A percentile compares a stretch with the other conserved stretches of the same genome.
Conservation (phyloP, 2,113 vertebrate genomes). For the Pelodiscus sinensis region DNA sequence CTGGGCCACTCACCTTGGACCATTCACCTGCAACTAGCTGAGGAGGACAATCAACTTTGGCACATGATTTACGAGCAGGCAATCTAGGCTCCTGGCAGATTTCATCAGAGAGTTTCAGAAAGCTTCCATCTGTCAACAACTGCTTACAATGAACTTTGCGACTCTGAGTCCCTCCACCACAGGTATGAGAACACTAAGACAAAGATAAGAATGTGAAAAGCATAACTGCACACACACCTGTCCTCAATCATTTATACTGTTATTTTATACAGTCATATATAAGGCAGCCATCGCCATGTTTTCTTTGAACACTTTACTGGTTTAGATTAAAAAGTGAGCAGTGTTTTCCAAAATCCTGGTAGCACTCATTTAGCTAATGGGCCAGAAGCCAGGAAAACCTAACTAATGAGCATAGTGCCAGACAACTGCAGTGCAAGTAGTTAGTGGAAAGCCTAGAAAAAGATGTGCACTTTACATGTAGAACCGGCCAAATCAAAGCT, state of each 20-base stretch:
- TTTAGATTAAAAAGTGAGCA: not conserved
- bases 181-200: conserved; percentile 87
- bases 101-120: conserved; percentile 79
- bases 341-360: not conserved
- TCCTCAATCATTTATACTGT: not conserved
- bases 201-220: not conserved
- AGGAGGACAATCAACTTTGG: conserved; percentile 84
- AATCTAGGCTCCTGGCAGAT: conserved; percentile 80
- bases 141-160: conserved; percentile 89
- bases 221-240: not conserved
- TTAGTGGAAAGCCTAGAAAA: not conserved
- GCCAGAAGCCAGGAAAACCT: not conserved
- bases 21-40: conserved; percentile 84
- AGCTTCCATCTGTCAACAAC: conserved; percentile 87
- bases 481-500: not conserved
- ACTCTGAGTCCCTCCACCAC: conserved; percentile 86
- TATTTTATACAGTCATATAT: not conserved
- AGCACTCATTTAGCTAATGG: not conserved
- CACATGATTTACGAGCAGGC: conserved; percentile 79
- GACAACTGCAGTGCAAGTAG: not conserved
- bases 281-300: not conserved
- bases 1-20: conserved; percentile 83
- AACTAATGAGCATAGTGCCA: not conserved
- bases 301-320: not conserved
- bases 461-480: not conserved